Base-by-base conservation (phyloP, 2,113 vertebrate species). In the Seriola rivoliana region DNA sequence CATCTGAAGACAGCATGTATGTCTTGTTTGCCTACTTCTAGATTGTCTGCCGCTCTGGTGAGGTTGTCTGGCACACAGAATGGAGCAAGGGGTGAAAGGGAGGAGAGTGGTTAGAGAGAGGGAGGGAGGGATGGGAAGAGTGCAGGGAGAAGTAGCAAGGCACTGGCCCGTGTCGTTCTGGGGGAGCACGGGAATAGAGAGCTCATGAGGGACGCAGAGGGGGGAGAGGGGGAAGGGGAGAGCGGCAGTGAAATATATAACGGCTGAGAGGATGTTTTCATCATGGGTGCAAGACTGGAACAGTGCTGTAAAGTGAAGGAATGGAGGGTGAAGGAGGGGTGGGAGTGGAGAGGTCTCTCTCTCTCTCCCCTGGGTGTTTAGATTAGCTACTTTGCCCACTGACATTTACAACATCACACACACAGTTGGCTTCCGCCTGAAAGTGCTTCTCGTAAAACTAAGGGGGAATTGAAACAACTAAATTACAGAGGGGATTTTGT, bases 401-500 rank as follows among this genome's bases (percentile, higher is more conserved):
- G 91, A 91, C 88, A 91, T 92, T 91, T 89, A 69, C 79, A 69
- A 12, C 34, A 13, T 69, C 67, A 75, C 65, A 70, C 83, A 81
- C 69, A 75, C 42, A 78, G n/a, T 40, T 29, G 64, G 77, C 19
- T 75, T 63, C 29, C 68, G 83, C 81, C 76, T 66, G 29, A 71
- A 72, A 55, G 46, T 48, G 68, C 64, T 70, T 71, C 62, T 62
- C 62, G 21, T 54, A 71, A 84, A 77, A 38, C 29, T 42, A 16
- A 38, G 29, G 25, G 29, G 14, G 44, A n/a, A 71, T 29, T 57
- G 9, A 40, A 80, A 25, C 19, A 0, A 16, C 40, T 71, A 80
- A 64, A 71, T 78, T 23, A 57, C 17, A 19, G n/a, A 25, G 52
- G 50, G 29, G 21, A 48, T 42, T 71, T 14, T 25, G 34, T 54